phyloP scores from a whole-genome alignment of 2,113 vertebrate species.

The Cebus imitator region DNA sequence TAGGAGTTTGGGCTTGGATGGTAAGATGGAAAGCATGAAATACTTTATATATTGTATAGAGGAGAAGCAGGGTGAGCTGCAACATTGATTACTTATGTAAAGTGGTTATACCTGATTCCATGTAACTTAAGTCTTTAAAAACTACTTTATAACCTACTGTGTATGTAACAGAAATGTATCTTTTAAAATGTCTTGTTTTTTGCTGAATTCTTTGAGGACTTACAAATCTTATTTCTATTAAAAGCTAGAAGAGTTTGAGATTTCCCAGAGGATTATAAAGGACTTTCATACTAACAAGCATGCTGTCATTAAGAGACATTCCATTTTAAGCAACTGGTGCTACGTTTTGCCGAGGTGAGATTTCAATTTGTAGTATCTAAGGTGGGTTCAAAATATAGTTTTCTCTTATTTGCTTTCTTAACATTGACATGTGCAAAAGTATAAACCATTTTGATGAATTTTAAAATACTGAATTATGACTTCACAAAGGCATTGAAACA shows the following conservation, averaged over 20 bases:
- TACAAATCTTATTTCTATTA: slow-evolving; percentile 67
- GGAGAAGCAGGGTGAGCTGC: not conserved
- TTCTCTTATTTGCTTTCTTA: not conserved
- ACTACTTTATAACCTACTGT: not conserved
- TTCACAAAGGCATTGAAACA: not conserved
- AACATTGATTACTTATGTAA: not conserved
- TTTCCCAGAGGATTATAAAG: slow-evolving; percentile 83
- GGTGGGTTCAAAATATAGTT: not conserved
- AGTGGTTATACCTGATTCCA: not conserved
- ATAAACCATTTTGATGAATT: not conserved
- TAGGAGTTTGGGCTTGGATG: not conserved
- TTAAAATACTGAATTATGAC: not conserved
- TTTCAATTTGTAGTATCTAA: not conserved
- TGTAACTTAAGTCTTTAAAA: not conserved
- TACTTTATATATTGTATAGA: not conserved
- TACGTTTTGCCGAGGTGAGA: slow-evolving; percentile 94
- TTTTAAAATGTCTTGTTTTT: slow-evolving; percentile 24
- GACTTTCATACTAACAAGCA: slow-evolving; percentile 83
- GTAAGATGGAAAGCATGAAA: not conserved
- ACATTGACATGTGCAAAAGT: not conserved
- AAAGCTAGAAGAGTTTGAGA: slow-evolving; percentile 91
- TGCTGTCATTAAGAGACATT: slow-evolving; percentile 83
- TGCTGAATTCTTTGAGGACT: slow-evolving; percentile 34
- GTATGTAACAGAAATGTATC: not conserved
- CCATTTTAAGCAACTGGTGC: slow-evolving; percentile 89